Evolutionary conservation across 64 coral and sea anemone genomes (phyloP).

Genomic region (Porites australiensis): DNA sequence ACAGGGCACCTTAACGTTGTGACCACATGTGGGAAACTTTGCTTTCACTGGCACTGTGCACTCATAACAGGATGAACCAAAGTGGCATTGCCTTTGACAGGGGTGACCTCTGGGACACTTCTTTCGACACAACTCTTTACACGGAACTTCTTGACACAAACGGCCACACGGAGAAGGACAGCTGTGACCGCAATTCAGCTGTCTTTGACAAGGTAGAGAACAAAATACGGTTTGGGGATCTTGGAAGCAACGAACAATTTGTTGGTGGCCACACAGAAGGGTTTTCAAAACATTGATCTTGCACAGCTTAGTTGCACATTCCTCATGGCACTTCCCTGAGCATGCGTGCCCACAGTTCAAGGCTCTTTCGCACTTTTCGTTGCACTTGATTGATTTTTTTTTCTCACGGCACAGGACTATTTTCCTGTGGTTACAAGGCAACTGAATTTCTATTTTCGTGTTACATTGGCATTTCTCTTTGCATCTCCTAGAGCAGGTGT

Average conservation of each 20-base stretch:
- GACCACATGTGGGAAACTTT: slow-evolving; percentile 4
- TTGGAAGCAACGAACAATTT: slow-evolving; percentile 38
- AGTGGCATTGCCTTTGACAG: slow-evolving; percentile 30
- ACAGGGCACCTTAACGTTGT: slow-evolving; percentile 6
- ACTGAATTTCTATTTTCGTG: neutral
- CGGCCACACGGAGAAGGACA: slow-evolving; percentile 18
- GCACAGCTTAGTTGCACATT: neutral
- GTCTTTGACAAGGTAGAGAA: slow-evolving; percentile 3
- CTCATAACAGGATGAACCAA: slow-evolving; percentile 5
- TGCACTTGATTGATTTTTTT: slow-evolving; percentile 3
- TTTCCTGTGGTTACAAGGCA: slow-evolving; percentile 39
- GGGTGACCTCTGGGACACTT: slow-evolving; percentile 27
- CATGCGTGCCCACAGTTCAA: slow-evolving; percentile 67
- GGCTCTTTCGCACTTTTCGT: slow-evolving; percentile 24
- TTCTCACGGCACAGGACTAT: slow-evolving; percentile 14
- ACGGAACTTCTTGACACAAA: neutral
- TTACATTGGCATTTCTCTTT: slow-evolving; percentile 37
- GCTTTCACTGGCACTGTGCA: neutral
- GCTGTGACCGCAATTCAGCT: slow-evolving; percentile 55
- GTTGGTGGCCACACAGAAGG: slow-evolving; percentile 62
- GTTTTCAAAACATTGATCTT: neutral
- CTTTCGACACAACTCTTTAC: slow-evolving; percentile 14
- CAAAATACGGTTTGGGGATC: slow-evolving; percentile 50
- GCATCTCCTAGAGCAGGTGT: slow-evolving; percentile 56
- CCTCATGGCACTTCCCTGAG: slow-evolving; percentile 18